Evolutionary conservation across 1,140 invertebrate genomes (phyloP).

Genomic region (Cardiocondyla obscurior): DNA sequence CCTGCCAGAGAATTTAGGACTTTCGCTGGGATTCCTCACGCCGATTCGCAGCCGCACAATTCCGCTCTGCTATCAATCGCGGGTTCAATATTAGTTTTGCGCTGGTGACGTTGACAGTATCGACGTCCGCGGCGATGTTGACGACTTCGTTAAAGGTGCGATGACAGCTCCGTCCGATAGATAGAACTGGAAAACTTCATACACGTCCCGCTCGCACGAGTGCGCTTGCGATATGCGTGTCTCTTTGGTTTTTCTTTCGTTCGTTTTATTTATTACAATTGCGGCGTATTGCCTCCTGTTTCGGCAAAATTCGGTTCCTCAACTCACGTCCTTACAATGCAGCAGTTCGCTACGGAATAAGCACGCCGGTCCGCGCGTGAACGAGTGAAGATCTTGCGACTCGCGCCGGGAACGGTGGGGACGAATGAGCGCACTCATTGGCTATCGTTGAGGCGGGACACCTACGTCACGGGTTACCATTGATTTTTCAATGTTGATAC

Average conservation of each 20-base stretch:
- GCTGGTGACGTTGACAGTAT: background rate
- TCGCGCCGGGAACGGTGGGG: constrained; percentile 33
- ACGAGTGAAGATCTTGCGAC: constrained; percentile 38
- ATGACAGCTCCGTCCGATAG: background rate
- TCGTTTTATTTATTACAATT: background rate
- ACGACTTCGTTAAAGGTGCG: too few species aligned
- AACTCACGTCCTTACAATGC: constrained; percentile 64
- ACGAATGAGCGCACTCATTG: constrained; percentile 67
- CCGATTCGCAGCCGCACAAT: background rate
- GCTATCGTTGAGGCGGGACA: constrained; percentile 78
- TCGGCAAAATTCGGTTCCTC: constrained; percentile 51
- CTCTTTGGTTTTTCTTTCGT: background rate
- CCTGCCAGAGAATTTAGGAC: background rate
- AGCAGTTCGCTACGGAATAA: constrained; percentile 77
- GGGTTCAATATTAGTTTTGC: background rate
- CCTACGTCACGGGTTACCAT: constrained; percentile 81
- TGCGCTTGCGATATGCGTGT: background rate
- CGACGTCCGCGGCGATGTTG: background rate
- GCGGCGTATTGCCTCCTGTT: constrained; percentile 50
- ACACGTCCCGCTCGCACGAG: constrained; percentile 57
- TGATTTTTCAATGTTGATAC: constrained; percentile 83
- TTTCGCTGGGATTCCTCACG: background rate
- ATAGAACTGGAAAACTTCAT: constrained; percentile 69
- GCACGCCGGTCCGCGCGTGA: constrained; percentile 69
- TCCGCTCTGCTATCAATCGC: background rate